Base-by-base conservation (phyloP, 2,113 vertebrate species). In the Nibea coibor region DNA sequence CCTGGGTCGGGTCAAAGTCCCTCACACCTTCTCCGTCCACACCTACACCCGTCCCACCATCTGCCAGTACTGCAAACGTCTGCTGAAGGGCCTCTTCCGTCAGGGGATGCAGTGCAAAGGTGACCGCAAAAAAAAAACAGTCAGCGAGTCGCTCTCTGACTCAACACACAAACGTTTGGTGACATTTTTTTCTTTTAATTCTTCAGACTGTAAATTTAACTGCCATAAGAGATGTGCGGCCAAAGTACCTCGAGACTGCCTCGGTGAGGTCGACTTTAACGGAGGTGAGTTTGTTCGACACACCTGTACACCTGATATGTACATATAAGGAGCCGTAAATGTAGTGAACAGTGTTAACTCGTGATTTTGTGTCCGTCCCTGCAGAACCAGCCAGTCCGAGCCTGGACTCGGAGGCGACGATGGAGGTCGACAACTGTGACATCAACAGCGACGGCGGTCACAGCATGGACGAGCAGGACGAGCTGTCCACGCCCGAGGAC, bases 91-190 rank as follows among this genome's bases (percentile, higher is more conserved):
- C 12, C 96, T 99, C 35, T 99, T 99, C 80, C 95, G 97, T 65
- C 98, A 99, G 90, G 98, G 98, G 80, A 96, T 99, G 97, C 97
- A 99, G 84, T 99, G 98, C 87, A 98, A 97, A 96, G 98, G 98
- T 97, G 42, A 78, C 1, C 0, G 26, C 58, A 5, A 31, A 31
- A 26, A 7, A 10, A 4, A n/a, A 48, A 4, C 12, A 4, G 3
- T 50, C 35, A 8, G 8, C 35, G 35, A 35, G 35, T 35, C 35
- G 35, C 35, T 8, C 35, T 35, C 35, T 8, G 35, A 35, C 35
- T 35, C 8, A 35, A 35, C 35, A 1, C 7, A 61, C 20, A 9
- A 10, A 31, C 39, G 12, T 67, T 66, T 26, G 20, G 17, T 28
- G n/a, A 14, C 4, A 5, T 47, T 0, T 14, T 20, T 22, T 17